These are phyloP conservation scores for Mormyrus iriodes DNA, from an alignment of 2,113 vertebrate genomes.

Conservation along the genomic window DNA sequence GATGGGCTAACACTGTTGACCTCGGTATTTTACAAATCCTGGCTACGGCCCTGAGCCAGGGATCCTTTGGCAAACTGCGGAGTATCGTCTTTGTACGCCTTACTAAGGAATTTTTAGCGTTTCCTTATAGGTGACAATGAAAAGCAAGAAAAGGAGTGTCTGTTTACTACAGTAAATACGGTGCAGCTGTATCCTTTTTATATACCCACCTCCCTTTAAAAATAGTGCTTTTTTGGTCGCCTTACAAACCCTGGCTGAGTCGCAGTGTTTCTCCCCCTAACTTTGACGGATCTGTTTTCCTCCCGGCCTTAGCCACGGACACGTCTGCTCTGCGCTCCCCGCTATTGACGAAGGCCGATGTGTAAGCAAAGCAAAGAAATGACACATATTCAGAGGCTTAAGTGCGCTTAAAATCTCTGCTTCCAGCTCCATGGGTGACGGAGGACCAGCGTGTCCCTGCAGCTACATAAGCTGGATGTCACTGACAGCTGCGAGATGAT, in stretches of 20 bases:
- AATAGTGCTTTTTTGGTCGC: background rate
- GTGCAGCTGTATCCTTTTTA: background rate
- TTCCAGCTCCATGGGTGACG: background rate
- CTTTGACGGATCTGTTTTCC: background rate
- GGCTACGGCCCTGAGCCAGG: too few species aligned
- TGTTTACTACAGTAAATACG: background rate
- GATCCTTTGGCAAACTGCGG: too few species aligned
- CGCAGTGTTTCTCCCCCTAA: background rate
- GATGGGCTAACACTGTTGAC: too few species aligned
- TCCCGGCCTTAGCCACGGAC: background rate
- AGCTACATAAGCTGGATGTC: constrained; percentile 24
- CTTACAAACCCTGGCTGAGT: background rate
- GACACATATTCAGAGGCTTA: background rate
- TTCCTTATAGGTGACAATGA: background rate
- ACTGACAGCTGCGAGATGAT: background rate
- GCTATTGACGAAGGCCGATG: background rate
- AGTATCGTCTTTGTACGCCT: background rate
- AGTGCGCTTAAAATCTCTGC: background rate
- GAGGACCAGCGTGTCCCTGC: background rate
- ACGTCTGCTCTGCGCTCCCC: background rate
- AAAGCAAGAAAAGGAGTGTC: background rate
- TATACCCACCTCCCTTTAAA: background rate
- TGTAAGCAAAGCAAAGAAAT: background rate
- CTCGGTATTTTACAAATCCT: too few species aligned
- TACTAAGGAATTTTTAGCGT: background rate